Conservation (phyloP, 1,140 invertebrate species). For the Drosophila triauraria region DNA sequence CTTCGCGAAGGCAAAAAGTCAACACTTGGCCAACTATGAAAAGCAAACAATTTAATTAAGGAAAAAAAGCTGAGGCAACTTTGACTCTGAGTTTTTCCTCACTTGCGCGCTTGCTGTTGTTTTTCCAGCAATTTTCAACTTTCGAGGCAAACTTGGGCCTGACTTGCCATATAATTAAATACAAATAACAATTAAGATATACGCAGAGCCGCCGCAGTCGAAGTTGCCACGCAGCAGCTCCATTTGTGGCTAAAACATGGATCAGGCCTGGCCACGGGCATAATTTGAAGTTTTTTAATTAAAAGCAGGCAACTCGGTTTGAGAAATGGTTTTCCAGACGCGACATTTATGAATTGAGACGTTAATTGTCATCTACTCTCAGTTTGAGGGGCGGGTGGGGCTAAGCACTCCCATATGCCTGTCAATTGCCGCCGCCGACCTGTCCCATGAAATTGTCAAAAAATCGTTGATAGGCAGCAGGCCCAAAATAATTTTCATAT, state of each 20-base stretch:
- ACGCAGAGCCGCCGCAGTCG: constrained; percentile 17
- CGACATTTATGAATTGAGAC: constrained; percentile 74
- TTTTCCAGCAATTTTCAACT: constrained; percentile 46
- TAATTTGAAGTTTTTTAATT: constrained; percentile 69
- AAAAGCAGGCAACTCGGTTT: constrained; percentile 40
- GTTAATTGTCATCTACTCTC: constrained; percentile 62
- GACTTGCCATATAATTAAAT: constrained; percentile 65
- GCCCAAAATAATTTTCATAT: constrained; percentile 65
- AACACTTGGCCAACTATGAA: constrained; percentile 53
- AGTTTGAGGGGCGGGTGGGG: neutral
- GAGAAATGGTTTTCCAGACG: constrained; percentile 32
- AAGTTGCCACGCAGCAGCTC: constrained; percentile 17
- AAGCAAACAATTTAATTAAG: constrained; percentile 59
- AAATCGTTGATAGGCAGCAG: constrained; percentile 58
- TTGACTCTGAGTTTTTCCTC: constrained; percentile 25
- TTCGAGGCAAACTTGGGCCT: constrained; percentile 40
- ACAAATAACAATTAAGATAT: constrained; percentile 70
- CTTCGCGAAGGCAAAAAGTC: constrained; percentile 6
- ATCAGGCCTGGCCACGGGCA: constrained; percentile 27
- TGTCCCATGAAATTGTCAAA: constrained; percentile 73
- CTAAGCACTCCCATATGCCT: constrained; percentile 35
- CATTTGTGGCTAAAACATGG: constrained; percentile 37
- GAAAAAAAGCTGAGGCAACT: constrained; percentile 43
- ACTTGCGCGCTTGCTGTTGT: constrained; percentile 17
- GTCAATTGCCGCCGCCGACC: constrained; percentile 46